Evolutionary conservation across 1,140 invertebrate species (phyloP).

Genomic region (Sinonovacula constricta): DNA sequence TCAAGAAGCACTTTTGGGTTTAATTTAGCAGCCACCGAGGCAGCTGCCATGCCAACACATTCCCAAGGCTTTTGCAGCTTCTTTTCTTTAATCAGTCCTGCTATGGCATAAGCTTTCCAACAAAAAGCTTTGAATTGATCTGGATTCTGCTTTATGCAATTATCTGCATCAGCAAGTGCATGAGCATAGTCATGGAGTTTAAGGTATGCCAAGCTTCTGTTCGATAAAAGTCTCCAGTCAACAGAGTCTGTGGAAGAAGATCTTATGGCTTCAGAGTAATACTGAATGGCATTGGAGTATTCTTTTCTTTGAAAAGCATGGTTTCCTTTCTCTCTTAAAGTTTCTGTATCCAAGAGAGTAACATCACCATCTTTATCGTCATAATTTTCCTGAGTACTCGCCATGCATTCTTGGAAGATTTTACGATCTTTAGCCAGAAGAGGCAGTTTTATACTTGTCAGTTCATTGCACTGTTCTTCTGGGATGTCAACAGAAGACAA

Average conservation of each 20-base stretch:
- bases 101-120: conserved; percentile 20
- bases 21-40: not conserved
- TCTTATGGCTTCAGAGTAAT: too few relatives aligned
- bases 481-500: not conserved
- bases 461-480: too few relatives aligned
- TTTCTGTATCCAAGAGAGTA: not conserved
- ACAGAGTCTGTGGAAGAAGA: too few relatives aligned
- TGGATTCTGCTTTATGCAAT: too few relatives aligned
- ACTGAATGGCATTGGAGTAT: too few relatives aligned
- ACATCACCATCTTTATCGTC: too few relatives aligned
- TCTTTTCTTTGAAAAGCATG: too few relatives aligned
- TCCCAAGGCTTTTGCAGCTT: not conserved
- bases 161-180: conserved; percentile 20
- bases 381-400: too few relatives aligned
- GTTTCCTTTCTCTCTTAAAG: not conserved
- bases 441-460: not conserved
- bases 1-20: not conserved
- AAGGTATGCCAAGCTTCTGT: not conserved
- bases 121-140: not conserved
- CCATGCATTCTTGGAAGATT: too few relatives aligned
- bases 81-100: not conserved
- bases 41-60: conserved; percentile 14
- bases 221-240: too few relatives aligned
- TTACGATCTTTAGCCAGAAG: too few relatives aligned
- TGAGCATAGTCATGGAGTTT: not conserved